Conservation (phyloP, 1,140 invertebrate genomes). For the Nebria ingens region DNA sequence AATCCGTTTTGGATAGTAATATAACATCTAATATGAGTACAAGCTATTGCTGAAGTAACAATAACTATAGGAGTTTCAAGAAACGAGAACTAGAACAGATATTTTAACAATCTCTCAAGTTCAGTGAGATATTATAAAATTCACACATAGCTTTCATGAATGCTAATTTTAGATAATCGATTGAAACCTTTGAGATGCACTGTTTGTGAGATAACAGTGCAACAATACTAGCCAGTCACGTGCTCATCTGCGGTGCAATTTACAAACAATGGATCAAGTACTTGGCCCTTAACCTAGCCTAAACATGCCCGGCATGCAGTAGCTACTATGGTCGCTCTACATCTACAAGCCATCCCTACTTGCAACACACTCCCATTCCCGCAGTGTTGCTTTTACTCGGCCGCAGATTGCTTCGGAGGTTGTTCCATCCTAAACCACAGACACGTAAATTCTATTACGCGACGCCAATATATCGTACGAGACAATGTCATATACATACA, state of each 20-base stretch:
- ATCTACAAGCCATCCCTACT: too few relatives aligned
- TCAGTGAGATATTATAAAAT: not conserved
- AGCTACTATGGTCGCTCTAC: too few relatives aligned
- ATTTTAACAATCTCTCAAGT: not conserved
- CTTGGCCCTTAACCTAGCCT: not conserved
- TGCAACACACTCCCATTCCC: too few relatives aligned
- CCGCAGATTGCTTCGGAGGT: not conserved
- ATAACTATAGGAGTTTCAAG: not conserved
- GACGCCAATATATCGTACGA: not conserved
- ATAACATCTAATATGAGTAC: not conserved
- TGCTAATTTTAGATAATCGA: not conserved
- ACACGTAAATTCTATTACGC: conserved; percentile 2
- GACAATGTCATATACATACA: conserved; percentile 2
- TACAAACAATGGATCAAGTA: conserved; percentile 6
- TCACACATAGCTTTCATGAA: not conserved
- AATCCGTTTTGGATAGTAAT: not conserved
- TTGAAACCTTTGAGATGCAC: too few relatives aligned
- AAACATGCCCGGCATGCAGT: not conserved
- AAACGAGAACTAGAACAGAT: not conserved
- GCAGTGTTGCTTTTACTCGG: not conserved
- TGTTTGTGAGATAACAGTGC: too few relatives aligned
- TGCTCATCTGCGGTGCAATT: conserved; percentile 6
- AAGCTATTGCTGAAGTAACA: not conserved
- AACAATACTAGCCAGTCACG: not conserved
- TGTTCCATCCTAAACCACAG: not conserved